Evolutionary conservation across 2,888 invertebrate species (phyloP), one percentile per base, ranked within the genome.

Genomic region (Rosalia funebris): DNA sequence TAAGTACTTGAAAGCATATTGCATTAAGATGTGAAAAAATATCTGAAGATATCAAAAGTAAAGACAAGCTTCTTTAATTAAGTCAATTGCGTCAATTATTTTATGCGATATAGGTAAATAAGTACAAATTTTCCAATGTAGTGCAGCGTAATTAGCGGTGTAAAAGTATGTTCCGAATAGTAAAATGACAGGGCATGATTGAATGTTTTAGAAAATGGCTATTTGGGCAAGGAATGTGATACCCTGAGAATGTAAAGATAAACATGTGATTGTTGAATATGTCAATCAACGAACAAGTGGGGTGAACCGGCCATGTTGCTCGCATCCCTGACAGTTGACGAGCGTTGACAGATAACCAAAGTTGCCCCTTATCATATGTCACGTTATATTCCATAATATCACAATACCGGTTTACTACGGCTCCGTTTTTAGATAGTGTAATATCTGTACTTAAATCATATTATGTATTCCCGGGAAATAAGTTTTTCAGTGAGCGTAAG

Each of bases 281-380:
- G 79, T 79, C 80, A 79, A 78, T 79, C 79, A 78, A 69, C 75
- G 74, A 67, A 74, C 75, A 75, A 77, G 73, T 73, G 66, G 75
- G 77, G 76, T 71, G 69, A 60, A 67, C 70, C 77, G 76, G 79
- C 79, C 79, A 79, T 79, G 76, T 77, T 79, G 77, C 62, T 60
- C 62, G 68, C 74, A 73, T 71, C 75, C 77, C 72, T 76, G 76
- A 75, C 77, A 74, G 67, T 74, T 79, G 79, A 79, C 75, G 79
- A 76, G 75, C 72, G 71, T 57, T 78, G 79, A 77, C 74, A 75
- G 76, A 74, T 71, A 73, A 60, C 65, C 70, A 66, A 65, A 72
- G 70, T 73, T 71, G 71, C 73, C 76, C 77, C 76, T 75, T 72
- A 75, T 76, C 75, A 75, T 66, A 71, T 75, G 73, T 75, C 75